These are phyloP conservation scores for Sinodicranocentrus sp. DNA, from an alignment of 2,888 invertebrate species.

Conservation along the genomic window DNA sequence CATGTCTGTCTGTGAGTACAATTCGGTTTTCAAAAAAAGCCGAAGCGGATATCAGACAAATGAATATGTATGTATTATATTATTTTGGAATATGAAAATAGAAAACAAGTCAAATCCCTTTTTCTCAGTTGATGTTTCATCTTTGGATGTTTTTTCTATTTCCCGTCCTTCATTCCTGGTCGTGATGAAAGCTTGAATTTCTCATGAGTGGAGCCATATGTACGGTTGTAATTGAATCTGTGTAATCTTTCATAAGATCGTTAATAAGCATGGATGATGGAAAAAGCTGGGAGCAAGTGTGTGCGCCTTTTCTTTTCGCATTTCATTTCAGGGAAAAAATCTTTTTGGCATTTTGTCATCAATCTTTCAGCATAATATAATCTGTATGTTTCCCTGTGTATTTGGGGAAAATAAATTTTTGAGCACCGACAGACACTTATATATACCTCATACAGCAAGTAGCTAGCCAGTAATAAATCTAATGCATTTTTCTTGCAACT, in stretches of 20 bases:
- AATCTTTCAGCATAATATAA: slow-evolving; percentile 61
- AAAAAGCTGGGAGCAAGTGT: slow-evolving; percentile 49
- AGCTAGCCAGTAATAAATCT: no score
- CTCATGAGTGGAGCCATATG: slow-evolving; percentile 34
- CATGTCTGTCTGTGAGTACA: no score
- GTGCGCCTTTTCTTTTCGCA: background rate
- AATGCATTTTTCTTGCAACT: slow-evolving; percentile 1
- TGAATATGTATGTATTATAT: no score
- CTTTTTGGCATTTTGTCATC: slow-evolving; percentile 65
- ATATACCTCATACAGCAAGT: no score
- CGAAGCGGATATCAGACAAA: background rate
- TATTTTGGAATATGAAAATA: no score
- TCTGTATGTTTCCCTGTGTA: slow-evolving; percentile 9
- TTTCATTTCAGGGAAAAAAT: slow-evolving; percentile 27
- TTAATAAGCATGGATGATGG: slow-evolving; percentile 37
- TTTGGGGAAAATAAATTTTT: background rate
- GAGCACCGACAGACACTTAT: no score
- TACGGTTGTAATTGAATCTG: slow-evolving; percentile 42
- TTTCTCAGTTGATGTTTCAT: no score
- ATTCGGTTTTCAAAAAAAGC: background rate
- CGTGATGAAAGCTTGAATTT: slow-evolving; percentile 30
- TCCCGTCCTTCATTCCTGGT: slow-evolving; percentile 22
- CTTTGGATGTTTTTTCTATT: background rate
- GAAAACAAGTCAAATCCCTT: no score
- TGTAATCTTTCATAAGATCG: slow-evolving; percentile 56